Conservation (phyloP, 2,113 vertebrate genomes). For the Cyanoliseus patagonus region DNA sequence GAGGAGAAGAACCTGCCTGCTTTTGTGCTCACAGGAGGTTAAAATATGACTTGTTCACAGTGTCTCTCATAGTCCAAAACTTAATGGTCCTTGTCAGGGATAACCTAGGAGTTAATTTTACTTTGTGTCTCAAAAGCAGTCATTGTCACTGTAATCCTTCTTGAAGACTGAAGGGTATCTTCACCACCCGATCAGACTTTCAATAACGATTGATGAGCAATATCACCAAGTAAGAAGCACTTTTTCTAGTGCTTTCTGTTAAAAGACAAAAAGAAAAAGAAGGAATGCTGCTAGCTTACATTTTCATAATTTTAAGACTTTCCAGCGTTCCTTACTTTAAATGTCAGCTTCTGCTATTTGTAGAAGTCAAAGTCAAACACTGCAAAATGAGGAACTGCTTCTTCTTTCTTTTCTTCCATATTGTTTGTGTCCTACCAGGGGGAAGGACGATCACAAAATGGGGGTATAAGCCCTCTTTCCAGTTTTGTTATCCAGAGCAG, state of each 20-base stretch:
- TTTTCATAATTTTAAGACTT: not conserved
- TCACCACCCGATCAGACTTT: slow-evolving; percentile 75
- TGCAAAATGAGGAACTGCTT: not conserved
- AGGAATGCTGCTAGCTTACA: not conserved
- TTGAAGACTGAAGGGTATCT: slow-evolving; percentile 73
- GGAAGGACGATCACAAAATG: not conserved
- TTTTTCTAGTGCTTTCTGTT: not conserved
- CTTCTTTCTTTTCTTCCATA: not conserved
- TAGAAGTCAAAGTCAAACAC: not conserved
- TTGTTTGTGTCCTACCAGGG: accelerated
- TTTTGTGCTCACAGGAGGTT: slow-evolving; percentile 73
- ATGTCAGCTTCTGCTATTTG: not conserved
- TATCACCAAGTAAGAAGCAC: slow-evolving; percentile 3
- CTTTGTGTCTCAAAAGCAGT: slow-evolving; percentile 80
- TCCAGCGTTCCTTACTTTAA: not conserved
- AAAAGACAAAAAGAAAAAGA: not conserved
- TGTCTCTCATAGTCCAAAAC: slow-evolving; percentile 81
- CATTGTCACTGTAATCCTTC: slow-evolving; percentile 80
- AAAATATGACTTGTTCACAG: slow-evolving; percentile 83
- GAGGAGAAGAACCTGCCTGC: slow-evolving; percentile 70
- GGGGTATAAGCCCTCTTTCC: not conserved
- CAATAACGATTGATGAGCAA: slow-evolving; percentile 70
- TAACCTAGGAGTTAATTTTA: slow-evolving; percentile 86
- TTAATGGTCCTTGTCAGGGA: slow-evolving; percentile 86
- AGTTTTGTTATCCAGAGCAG: not conserved